Evolutionary conservation across 1,140 invertebrate species (phyloP).

Genomic region (Coboldia fuscipes): DNA sequence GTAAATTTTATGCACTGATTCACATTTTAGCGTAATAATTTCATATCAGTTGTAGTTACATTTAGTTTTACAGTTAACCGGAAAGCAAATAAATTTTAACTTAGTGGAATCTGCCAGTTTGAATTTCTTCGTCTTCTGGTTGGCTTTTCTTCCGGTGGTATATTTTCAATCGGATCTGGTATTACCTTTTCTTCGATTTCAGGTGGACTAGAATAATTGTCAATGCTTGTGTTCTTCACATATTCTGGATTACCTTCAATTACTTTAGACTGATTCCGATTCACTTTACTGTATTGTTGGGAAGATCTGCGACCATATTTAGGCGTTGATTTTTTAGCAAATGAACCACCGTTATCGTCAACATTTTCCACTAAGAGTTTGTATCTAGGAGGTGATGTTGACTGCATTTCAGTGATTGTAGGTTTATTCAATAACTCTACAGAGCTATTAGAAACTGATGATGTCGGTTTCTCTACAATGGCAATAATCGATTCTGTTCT

Average conservation of each 20-base stretch:
- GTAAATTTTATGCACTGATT: too few species aligned
- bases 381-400: conserved; percentile 8
- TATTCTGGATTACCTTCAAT: conserved; percentile 19
- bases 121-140: too few species aligned
- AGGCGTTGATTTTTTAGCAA: conserved; percentile 9
- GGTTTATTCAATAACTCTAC: conserved; percentile 10
- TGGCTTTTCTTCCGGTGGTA: too few species aligned
- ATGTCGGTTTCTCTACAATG: neutral
- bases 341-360: conserved; percentile 8
- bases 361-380: conserved; percentile 4
- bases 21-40: too few species aligned
- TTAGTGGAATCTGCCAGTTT: too few species aligned
- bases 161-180: too few species aligned
- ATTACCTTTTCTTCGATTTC: too few species aligned
- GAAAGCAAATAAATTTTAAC: too few species aligned
- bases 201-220: too few species aligned
- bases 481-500: neutral
- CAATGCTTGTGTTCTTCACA: conserved; percentile 5
- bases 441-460: conserved; percentile 8
- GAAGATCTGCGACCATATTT: conserved; percentile 15
- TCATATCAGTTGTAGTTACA: too few species aligned
- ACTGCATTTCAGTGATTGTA: conserved; percentile 4
- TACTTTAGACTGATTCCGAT: conserved; percentile 14
- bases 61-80: too few species aligned
- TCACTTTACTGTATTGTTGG: conserved; percentile 2